phyloP scores from a whole-genome alignment of 2,797 vertebrate species.

The Bradypodion pumilum region DNA sequence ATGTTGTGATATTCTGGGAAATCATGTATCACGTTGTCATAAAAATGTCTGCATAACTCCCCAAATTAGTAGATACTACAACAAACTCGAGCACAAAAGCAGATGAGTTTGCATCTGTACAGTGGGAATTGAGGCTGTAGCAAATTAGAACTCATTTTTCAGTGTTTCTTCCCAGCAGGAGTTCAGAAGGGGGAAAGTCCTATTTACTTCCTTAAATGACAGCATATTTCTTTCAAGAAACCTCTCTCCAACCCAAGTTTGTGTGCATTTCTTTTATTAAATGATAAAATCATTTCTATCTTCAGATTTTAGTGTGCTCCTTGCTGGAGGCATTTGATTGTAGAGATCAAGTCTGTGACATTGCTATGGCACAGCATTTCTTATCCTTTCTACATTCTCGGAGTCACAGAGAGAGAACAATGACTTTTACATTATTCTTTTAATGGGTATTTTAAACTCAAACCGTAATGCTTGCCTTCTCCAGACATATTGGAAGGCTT shows the following conservation, averaged over 20 bases:
- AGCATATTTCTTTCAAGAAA: constrained; percentile 57
- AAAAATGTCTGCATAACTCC: constrained; percentile 41
- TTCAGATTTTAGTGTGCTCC: constrained; percentile 52
- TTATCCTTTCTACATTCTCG: constrained; percentile 28
- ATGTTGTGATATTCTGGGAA: constrained; percentile 22
- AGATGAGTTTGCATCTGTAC: constrained; percentile 40
- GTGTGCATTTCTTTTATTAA: constrained; percentile 56
- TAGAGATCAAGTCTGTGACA: constrained; percentile 43
- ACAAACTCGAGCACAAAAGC: constrained; percentile 28
- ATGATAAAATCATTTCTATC: constrained; percentile 48
- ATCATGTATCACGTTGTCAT: constrained; percentile 27
- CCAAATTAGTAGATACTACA: constrained; percentile 46
- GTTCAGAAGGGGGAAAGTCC: constrained; percentile 44
- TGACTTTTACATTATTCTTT: constrained; percentile 40
- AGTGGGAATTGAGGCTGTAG: constrained; percentile 45
- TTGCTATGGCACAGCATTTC: constrained; percentile 37
- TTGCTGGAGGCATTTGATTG: constrained; percentile 53
- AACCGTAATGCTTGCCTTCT: constrained; percentile 43
- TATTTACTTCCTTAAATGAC: constrained; percentile 53
- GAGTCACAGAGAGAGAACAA: constrained; percentile 37
- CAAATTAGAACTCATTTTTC: constrained; percentile 56
- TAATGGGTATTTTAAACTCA: constrained; percentile 41
- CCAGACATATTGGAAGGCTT: constrained; percentile 33
- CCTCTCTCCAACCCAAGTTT: constrained; percentile 47
- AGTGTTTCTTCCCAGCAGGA: constrained; percentile 46